Percentiles rank a stretch among this genome's conserved stretches.
Evolutionary conservation across 2,113 vertebrate genomes (phyloP).

Genomic region (Malaclemys terrapin): DNA sequence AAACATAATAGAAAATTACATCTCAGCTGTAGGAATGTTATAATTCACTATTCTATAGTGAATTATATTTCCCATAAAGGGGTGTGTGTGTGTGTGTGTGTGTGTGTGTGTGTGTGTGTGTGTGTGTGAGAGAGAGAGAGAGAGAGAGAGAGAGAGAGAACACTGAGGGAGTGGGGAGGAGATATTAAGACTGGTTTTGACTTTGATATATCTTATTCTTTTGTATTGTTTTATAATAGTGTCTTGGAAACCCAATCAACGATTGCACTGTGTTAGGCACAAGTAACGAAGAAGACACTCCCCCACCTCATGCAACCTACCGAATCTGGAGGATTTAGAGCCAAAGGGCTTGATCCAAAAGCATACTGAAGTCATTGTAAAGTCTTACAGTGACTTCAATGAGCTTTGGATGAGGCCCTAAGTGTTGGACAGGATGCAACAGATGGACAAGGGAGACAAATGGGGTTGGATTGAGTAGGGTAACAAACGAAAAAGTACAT

Average conservation of each 20-base stretch:
- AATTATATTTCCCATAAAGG: conserved; percentile 8
- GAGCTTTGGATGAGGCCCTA: neutral
- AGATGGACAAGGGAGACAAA: neutral
- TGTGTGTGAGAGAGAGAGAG: neutral
- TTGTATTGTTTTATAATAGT: neutral
- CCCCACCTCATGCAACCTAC: neutral
- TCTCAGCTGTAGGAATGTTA: neutral
- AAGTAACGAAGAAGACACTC: neutral
- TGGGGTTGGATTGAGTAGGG: neutral
- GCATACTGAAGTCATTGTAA: neutral
- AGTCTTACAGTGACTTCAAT: too few species aligned
- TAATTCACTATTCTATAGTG: conserved; percentile 14
- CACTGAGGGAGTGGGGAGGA: neutral
- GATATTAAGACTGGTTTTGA: conserved; percentile 12
- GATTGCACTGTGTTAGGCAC: neutral
- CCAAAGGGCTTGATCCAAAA: neutral
- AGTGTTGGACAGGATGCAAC: neutral
- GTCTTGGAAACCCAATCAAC: conserved; percentile 9
- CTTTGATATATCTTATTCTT: neutral
- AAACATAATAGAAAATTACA: neutral
- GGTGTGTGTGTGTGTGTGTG: neutral
- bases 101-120: neutral
- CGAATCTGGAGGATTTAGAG: neutral
- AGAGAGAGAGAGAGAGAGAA: too few species aligned
- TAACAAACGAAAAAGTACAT: neutral